These are phyloP conservation scores for Danio albolineatus DNA, from an alignment of 2,797 vertebrate species.

Conservation along the genomic window DNA sequence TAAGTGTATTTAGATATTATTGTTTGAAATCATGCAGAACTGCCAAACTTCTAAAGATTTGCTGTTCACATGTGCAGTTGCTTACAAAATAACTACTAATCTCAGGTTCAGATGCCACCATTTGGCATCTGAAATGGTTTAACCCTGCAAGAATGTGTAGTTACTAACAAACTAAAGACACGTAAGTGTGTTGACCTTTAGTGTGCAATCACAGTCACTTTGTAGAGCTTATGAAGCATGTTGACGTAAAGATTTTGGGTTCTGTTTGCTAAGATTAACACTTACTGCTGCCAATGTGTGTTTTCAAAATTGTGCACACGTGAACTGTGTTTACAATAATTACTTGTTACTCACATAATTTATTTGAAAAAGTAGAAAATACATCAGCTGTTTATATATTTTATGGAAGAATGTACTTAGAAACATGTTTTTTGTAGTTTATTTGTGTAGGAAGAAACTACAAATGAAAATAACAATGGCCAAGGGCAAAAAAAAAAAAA, in stretches of 20 bases:
- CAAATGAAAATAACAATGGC: not conserved
- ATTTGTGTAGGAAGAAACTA: not conserved
- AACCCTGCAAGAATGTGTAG: constrained; percentile 54
- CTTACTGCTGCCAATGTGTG: not conserved
- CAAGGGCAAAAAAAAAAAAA: not conserved
- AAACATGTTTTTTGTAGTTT: constrained; percentile 22
- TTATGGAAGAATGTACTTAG: not conserved
- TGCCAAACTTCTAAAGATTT: constrained; percentile 29
- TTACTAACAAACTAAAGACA: constrained; percentile 65
- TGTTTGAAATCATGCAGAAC: constrained; percentile 58
- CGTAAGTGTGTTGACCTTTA: constrained; percentile 64
- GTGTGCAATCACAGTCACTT: not conserved
- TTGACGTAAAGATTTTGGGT: constrained; percentile 2
- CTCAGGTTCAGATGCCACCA: not conserved
- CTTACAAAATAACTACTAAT: constrained; percentile 19
- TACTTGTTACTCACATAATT: not conserved
- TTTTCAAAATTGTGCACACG: too few species aligned
- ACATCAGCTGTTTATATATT: not conserved
- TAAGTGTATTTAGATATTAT: constrained; percentile 48
- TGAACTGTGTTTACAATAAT: not conserved
- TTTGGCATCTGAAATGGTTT: constrained; percentile 43
- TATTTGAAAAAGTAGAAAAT: not conserved
- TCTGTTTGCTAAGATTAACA: constrained; percentile 5
- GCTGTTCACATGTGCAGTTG: not conserved
- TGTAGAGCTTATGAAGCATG: constrained; percentile 19